Conservation (phyloP, 2,888 invertebrate genomes). For the Biston betularia region DNA sequence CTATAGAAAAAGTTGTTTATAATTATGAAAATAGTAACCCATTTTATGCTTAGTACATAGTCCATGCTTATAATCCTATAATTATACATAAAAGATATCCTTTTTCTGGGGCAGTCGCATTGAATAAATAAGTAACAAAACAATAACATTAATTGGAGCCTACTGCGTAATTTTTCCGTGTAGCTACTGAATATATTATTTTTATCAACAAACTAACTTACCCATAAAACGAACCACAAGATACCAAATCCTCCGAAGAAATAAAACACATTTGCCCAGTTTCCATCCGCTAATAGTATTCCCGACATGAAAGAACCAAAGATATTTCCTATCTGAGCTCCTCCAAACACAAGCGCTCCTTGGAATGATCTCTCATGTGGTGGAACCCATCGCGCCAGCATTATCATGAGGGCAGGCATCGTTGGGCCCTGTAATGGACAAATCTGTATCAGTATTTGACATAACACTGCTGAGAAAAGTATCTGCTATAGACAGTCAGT, state of each 20-base stretch:
- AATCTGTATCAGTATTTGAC: neutral
- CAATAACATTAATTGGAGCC: too few species aligned
- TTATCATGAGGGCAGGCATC: conserved; percentile 88
- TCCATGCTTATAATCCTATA: too few species aligned
- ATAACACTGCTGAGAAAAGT: too few species aligned
- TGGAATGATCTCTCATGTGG: conserved; percentile 85
- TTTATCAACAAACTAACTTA: conserved; percentile 51
- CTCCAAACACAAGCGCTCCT: conserved; percentile 87
- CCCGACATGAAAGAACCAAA: conserved; percentile 85
- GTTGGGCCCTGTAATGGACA: conserved; percentile 88
- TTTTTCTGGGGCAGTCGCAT: too few species aligned
- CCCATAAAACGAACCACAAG: conserved; percentile 84
- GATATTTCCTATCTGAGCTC: conserved; percentile 85
- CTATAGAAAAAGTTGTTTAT: too few species aligned
- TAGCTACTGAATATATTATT: too few species aligned
- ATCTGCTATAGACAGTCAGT: too few species aligned
- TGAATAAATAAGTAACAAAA: too few species aligned
- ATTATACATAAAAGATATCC: too few species aligned
- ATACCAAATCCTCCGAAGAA: conserved; percentile 85
- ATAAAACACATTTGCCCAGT: conserved; percentile 87
- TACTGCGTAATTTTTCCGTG: too few species aligned
- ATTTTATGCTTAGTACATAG: too few species aligned
- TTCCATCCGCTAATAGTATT: conserved; percentile 75
- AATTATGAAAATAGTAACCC: too few species aligned
- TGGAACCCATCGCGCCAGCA: conserved; percentile 88